A percentile compares a stretch with the other conserved stretches of the same genome.
These are phyloP conservation scores for Rhinoraja longicauda DNA, from an alignment of 2,797 vertebrate species.

Conservation along the genomic window DNA sequence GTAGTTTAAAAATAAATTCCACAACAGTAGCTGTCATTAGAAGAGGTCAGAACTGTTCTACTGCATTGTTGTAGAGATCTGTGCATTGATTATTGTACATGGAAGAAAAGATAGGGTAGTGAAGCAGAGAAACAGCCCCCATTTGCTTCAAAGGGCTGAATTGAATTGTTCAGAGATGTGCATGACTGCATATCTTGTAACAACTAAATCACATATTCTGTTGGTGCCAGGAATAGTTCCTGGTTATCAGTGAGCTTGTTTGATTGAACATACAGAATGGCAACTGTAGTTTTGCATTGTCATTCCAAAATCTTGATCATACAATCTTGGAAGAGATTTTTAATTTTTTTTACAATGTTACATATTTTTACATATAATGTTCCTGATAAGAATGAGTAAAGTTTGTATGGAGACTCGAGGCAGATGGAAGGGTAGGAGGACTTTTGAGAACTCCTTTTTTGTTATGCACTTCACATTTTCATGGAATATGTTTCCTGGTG, in stretches of 20 bases:
- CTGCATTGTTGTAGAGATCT: background rate
- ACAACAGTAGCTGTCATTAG: background rate
- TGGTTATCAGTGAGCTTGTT: background rate
- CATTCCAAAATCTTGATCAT: background rate
- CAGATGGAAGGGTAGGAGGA: background rate
- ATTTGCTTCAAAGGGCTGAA: background rate
- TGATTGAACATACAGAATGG: background rate
- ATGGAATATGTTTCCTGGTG: background rate
- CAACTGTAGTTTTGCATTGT: background rate
- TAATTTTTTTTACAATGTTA: background rate
- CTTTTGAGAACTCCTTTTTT: background rate
- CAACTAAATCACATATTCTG: background rate
- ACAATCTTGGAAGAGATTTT: background rate
- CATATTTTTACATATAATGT: background rate
- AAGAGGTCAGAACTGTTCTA: slow-evolving; percentile 10
- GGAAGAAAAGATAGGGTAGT: background rate
- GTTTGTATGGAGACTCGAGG: background rate
- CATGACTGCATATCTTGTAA: background rate
- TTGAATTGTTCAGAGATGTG: background rate
- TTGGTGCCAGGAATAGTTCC: background rate
- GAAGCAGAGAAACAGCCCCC: background rate
- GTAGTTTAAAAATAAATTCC: background rate
- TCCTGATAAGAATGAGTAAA: background rate
- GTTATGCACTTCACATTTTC: background rate
- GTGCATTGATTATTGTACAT: background rate